Conservation (phyloP, 2,113 vertebrate species). For the Galeopterus variegatus region DNA sequence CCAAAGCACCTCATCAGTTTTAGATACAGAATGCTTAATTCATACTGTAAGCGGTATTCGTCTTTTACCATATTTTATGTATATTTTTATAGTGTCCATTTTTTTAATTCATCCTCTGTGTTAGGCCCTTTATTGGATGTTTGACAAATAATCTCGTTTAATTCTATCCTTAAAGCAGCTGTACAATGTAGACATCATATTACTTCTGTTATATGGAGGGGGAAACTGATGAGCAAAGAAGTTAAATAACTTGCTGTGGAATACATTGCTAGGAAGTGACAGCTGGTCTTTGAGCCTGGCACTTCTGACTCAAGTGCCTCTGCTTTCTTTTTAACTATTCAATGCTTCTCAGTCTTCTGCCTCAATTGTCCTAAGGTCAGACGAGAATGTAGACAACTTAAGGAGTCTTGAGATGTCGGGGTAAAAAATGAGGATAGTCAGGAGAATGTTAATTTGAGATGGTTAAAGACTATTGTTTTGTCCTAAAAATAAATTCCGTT, state of each 20-base stretch:
- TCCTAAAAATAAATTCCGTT: not conserved
- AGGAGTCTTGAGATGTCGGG: not conserved
- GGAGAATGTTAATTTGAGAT: not conserved
- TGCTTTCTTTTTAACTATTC: not conserved
- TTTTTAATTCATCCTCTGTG: conserved; percentile 25
- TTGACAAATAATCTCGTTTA: not conserved
- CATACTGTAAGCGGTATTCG: not conserved
- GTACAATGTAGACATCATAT: not conserved
- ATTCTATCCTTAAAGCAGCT: not conserved
- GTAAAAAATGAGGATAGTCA: not conserved
- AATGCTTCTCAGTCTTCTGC: not conserved
- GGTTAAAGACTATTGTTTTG: conserved; percentile 8
- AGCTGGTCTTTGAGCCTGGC: not conserved
- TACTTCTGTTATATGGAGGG: not conserved
- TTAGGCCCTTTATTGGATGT: not conserved
- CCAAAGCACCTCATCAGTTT: not conserved
- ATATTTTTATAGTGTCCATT: not conserved
- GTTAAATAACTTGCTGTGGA: not conserved
- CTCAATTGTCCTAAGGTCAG: not conserved
- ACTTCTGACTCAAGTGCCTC: not conserved
- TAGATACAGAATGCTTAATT: conserved; percentile 38
- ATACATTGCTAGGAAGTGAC: not conserved
- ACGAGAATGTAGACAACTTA: not conserved
- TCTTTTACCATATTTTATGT: not conserved
- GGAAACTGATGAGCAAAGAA: not conserved